Evolutionary conservation across 2,888 invertebrate species (phyloP).

Genomic region (Pandemis cinnamomeana): DNA sequence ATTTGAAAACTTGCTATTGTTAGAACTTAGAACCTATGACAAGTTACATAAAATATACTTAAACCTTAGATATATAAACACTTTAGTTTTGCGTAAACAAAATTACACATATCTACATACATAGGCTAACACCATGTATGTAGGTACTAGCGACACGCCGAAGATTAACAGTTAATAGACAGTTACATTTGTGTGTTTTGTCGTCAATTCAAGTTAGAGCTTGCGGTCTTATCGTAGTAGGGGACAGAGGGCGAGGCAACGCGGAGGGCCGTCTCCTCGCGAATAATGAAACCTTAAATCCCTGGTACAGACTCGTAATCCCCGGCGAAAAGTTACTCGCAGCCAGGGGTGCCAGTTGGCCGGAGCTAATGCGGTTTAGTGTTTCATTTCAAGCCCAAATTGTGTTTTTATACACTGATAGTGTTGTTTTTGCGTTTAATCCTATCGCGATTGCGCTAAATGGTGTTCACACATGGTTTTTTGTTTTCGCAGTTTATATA

Average conservation of each 20-base stretch:
- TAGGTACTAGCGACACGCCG: not conserved
- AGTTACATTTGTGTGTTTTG: too few species aligned
- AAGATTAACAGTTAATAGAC: not conserved
- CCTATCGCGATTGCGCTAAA: slow-evolving; percentile 54
- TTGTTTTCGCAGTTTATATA: not conserved
- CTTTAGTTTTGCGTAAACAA: not conserved
- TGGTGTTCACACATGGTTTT: slow-evolving; percentile 15
- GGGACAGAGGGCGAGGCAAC: slow-evolving; percentile 44
- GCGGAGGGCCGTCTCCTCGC: slow-evolving; percentile 56
- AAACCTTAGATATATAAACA: too few species aligned
- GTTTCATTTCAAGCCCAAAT: slow-evolving; percentile 79
- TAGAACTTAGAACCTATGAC: too few species aligned
- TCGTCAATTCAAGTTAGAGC: not conserved
- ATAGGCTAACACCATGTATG: not conserved
- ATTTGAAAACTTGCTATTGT: not conserved
- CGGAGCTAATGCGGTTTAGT: slow-evolving; percentile 81
- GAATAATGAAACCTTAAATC: slow-evolving; percentile 85
- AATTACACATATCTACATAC: not conserved
- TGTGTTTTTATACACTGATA: slow-evolving; percentile 74
- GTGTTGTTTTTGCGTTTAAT: slow-evolving; percentile 71
- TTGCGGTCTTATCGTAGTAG: slow-evolving; percentile 44
- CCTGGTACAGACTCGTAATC: slow-evolving; percentile 83
- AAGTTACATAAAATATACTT: not conserved
- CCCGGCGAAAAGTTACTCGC: slow-evolving; percentile 75
- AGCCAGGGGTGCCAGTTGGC: slow-evolving; percentile 78